Conservation (phyloP, 2,888 invertebrate species). For the Callyntrura sp. region DNA sequence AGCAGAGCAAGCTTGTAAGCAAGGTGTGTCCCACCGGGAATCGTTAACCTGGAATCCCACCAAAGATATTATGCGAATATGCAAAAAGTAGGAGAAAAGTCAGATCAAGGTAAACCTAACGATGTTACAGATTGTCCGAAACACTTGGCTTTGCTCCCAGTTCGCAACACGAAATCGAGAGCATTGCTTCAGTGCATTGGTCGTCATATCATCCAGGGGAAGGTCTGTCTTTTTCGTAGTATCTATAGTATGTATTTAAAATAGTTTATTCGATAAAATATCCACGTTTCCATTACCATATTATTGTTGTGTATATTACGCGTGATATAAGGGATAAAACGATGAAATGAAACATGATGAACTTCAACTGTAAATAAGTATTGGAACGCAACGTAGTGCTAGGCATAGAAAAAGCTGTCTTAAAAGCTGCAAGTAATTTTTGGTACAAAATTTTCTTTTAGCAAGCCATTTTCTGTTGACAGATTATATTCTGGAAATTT, state of each 20-base stretch:
- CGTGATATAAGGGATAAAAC: neutral
- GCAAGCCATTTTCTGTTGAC: too few species aligned
- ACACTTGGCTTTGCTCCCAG: neutral
- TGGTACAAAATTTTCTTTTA: too few species aligned
- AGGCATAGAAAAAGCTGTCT: too few species aligned
- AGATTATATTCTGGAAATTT: too few species aligned
- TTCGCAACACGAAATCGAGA: neutral
- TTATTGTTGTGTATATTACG: constrained; percentile 8
- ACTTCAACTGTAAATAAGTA: too few species aligned
- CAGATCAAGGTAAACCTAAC: constrained; percentile 1
- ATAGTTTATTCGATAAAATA: neutral
- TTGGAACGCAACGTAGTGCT: too few species aligned
- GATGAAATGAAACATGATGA: neutral
- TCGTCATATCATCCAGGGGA: neutral
- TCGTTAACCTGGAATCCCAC: constrained; percentile 51
- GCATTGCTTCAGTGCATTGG: neutral
- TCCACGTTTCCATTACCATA: neutral
- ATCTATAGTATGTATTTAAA: neutral
- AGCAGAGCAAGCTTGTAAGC: neutral
- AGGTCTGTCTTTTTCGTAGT: constrained; percentile 20
- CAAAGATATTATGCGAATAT: constrained; percentile 47
- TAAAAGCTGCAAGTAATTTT: too few species aligned
- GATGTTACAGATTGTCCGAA: neutral
- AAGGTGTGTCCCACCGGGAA: constrained; percentile 56
- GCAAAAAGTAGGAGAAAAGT: constrained; percentile 49